A percentile compares a stretch with the other conserved stretches of the same genome.
Conservation (phyloP, 1,140 invertebrate species). For the Andricus grossulariae region DNA sequence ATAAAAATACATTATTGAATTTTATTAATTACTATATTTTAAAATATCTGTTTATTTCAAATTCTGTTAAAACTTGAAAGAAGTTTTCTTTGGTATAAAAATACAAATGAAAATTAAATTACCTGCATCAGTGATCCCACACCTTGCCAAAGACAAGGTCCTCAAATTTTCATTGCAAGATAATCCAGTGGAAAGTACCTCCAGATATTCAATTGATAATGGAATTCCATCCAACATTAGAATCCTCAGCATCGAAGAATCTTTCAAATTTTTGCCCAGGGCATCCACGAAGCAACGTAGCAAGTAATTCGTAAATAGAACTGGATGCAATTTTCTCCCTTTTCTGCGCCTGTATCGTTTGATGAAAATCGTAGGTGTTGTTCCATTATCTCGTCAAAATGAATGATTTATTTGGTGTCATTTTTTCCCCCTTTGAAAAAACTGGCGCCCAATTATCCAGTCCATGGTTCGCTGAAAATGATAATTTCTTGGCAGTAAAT, state of each 20-base stretch:
- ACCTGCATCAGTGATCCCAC: conserved; percentile 53
- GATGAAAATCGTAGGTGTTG: neutral
- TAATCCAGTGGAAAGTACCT: conserved; percentile 47
- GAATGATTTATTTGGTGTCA: neutral
- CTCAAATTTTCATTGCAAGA: conserved; percentile 43
- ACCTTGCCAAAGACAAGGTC: conserved; percentile 42
- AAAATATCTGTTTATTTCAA: too few relatives aligned
- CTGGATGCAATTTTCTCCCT: conserved; percentile 38
- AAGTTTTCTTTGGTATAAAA: neutral
- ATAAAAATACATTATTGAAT: too few relatives aligned
- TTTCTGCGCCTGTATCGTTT: conserved; percentile 40
- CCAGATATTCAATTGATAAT: conserved; percentile 44
- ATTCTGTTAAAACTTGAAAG: neutral
- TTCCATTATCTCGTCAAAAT: neutral
- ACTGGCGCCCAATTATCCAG: conserved; percentile 35
- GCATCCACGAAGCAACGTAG: conserved; percentile 53
- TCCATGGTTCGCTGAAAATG: neutral
- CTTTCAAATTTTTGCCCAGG: conserved; percentile 44
- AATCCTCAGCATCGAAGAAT: conserved; percentile 43
- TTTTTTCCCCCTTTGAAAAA: neutral
- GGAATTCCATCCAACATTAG: conserved; percentile 54
- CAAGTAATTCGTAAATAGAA: conserved; percentile 53
- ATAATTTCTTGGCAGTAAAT: conserved; percentile 6
- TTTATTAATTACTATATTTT: too few relatives aligned
- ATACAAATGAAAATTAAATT: neutral